phyloP scores from a whole-genome alignment of 2,113 vertebrate genomes.

The Psophia crepitans region DNA sequence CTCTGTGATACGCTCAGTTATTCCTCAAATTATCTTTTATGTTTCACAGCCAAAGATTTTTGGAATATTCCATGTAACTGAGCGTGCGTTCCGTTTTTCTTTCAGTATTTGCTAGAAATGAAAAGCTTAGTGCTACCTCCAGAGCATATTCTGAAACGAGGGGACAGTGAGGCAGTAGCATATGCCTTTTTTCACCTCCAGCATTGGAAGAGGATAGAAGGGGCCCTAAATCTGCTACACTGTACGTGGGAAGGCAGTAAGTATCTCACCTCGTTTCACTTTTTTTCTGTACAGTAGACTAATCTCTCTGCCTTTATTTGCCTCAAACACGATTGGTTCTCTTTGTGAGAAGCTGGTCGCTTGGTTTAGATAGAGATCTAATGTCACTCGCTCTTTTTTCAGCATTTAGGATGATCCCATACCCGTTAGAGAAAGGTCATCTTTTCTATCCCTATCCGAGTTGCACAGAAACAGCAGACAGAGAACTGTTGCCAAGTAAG shows the following conservation, averaged over 20 bases:
- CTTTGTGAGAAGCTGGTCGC: background rate
- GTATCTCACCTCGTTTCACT: constrained; percentile 60
- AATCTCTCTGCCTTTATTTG: background rate
- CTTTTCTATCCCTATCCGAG: constrained; percentile 98
- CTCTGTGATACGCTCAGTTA: rapidly evolving
- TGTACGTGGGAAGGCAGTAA: constrained; percentile 99
- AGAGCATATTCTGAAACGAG: constrained; percentile 96
- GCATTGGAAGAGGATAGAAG: constrained; percentile 98
- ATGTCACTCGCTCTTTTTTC: constrained; percentile 9
- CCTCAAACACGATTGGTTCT: background rate
- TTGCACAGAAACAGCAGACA: constrained; percentile 96
- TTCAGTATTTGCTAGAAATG: constrained; percentile 97
- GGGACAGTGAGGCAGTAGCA: constrained; percentile 96
- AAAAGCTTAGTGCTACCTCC: constrained; percentile 98
- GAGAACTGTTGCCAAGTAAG: constrained; percentile 96
- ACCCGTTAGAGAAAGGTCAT: constrained; percentile 96
- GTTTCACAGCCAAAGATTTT: background rate
- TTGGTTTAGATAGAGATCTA: background rate
- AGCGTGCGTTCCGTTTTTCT: background rate
- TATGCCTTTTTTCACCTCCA: constrained; percentile 99
- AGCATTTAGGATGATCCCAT: constrained; percentile 99
- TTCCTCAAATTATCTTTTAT: background rate
- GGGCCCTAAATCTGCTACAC: constrained; percentile 94
- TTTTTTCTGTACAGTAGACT: background rate
- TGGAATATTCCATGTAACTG: background rate